Evolutionary conservation across 2,797 vertebrate species (phyloP), one percentile per base, ranked within the genome.

Genomic region (Xiphophorus birchmanni): DNA sequence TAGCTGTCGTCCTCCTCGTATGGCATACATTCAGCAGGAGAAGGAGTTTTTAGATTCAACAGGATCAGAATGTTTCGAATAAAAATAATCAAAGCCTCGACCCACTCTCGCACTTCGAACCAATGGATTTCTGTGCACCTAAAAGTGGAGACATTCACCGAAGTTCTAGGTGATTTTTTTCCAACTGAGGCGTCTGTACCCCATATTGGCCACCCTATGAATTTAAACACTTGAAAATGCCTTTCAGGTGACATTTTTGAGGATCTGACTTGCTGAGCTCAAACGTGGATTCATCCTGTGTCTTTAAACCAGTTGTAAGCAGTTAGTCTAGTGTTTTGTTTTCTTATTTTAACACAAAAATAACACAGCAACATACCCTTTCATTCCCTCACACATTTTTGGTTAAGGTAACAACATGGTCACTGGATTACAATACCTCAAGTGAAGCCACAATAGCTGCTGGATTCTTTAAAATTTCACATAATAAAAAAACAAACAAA

Each of bases 21-120:
- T 93, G 94, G 93, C 95, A 89, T 96, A 97, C 96, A 97, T 96
- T 96, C 95, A 96, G 92, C 94, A 91, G 89, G 91, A 95, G 93
- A 94, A 93, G 92, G 90, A 88, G 77, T 90, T 87, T 54, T 77
- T 82, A 87, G 90, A 76, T 90, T 91, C 75, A 89, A 88, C 86
- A 84, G 87, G 87, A 87, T 89, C 84, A 91, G 83, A 87, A 82
- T 79, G 76, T 88, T 87, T 69, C 18, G 56, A 83, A 79, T 42
- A 77, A 88, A 71, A 87, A 48, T 37, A 87, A 90, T 75, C 77
- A 76, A 87, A 90, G 83, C 86, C 83, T 87, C 67, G 79, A 87
- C 77, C 48, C 75, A 81, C 74, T 63, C 71, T 74, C 71, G 7
- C 73, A 82, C 79, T 82, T 82, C 83, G 7, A 81, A 60, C 73